Evolutionary conservation across 2,888 invertebrate genomes (phyloP), one percentile per base, ranked within the genome.

Genomic region (Ceratothoa steindachneri): DNA sequence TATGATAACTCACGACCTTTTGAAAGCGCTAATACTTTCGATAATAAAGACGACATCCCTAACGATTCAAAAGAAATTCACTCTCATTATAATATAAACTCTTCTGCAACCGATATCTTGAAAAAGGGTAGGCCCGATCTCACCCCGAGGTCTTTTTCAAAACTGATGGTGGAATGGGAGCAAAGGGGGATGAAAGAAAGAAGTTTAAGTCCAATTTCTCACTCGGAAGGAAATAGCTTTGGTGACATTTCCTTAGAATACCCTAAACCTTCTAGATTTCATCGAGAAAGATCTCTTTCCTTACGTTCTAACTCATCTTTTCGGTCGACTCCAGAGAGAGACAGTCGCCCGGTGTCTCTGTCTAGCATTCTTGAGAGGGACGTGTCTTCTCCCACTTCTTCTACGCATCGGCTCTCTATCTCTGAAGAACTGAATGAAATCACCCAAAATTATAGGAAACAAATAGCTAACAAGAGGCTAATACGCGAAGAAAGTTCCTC

Each of bases 351-450:
- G 1, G 77, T 77, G 12, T 77, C 77, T 27, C 69, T 77, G 5
- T 71, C 71, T 4, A 68, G 53, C 41, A 77, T 77, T 19, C 51
- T 77, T 30, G 60, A 67, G 12, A 71, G 52, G n/a, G 71, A 68
- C 29, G 65, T 24, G 9, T 31, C 7, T 0, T 7, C 67, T 4
- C 67, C 22, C n/a, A n/a, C n/a, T 19, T 52, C 68, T 9, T 22
- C 28, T 5, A 9, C 5, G 7, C 19, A 22, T 2, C 51, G 70
- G 19, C 71, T 73, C 9, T 70, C 73, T 4, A 70, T 70, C 27
- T 71, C 77, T n/a, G 73, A 77, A 52, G 77, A 73, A 69, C n/a
- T 73, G 30, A 71, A 73, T 31, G 66, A 71, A 30, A 51, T 75
- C n/a, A 73, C 31, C 3, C 41, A 52, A n/a, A 70, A 51, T 9